Evolutionary conservation across 2,113 vertebrate genomes (phyloP).

Genomic region (Cinclus cinclus): DNA sequence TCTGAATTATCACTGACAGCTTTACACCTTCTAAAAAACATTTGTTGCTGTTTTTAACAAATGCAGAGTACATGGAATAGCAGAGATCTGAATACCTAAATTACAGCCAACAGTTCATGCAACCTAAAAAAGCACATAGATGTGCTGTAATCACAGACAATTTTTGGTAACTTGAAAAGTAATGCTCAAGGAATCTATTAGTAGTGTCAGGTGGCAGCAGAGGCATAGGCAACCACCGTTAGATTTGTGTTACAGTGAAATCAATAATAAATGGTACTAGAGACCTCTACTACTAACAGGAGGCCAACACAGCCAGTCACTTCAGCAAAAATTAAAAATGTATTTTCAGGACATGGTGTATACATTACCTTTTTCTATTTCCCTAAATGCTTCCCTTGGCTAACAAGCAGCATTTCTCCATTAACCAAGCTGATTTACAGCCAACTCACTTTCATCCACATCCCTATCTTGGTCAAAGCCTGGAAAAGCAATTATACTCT

Average conservation of each 20-base stretch:
- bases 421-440: constrained; percentile 57
- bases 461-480: constrained; percentile 60
- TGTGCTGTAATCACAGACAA: background rate
- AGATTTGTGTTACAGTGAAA: background rate
- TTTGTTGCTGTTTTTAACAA: background rate
- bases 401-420: constrained; percentile 53
- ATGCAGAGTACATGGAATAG: background rate
- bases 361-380: constrained; percentile 48
- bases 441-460: constrained; percentile 58
- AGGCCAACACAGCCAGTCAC: background rate
- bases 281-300: background rate
- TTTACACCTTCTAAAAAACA: background rate
- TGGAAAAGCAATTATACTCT: constrained; percentile 62
- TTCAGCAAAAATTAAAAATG: constrained; percentile 38
- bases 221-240: background rate
- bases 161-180: background rate
- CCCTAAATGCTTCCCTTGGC: constrained; percentile 56
- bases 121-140: background rate
- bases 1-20: background rate
- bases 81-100: background rate
- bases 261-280: background rate
- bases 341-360: constrained; percentile 37
- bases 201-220: background rate
- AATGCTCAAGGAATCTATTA: background rate
- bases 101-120: background rate